These are phyloP conservation scores for Paralvinella palmiformis DNA, from an alignment of 1,140 invertebrate species.

Conservation along the genomic window DNA sequence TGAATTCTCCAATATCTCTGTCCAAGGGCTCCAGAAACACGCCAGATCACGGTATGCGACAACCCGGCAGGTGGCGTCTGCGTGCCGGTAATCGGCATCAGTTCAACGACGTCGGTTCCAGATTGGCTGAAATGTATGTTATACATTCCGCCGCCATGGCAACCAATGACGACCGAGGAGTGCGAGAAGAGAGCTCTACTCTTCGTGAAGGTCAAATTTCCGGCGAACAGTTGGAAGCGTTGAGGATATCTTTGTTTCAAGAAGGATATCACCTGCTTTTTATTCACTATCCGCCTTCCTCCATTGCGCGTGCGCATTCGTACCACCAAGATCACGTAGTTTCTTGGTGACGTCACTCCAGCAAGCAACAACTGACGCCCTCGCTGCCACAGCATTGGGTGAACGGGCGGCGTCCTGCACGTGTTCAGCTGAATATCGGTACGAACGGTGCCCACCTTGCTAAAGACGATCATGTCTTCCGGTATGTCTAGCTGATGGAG, in stretches of 20 bases:
- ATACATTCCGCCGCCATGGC: conserved; percentile 12
- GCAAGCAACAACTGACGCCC: background rate
- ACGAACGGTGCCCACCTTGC: background rate
- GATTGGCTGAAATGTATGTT: conserved; percentile 2
- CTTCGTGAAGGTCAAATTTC: background rate
- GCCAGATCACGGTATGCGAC: too few relatives aligned
- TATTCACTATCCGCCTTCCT: background rate
- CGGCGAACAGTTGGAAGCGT: conserved; percentile 4
- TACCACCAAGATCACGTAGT: background rate
- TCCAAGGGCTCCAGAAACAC: too few relatives aligned
- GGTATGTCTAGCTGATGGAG: background rate
- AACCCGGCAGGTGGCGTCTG: too few relatives aligned
- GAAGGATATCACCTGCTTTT: background rate
- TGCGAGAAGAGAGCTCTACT: conserved; percentile 2
- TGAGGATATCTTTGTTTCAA: background rate
- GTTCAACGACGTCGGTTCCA: background rate
- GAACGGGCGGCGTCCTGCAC: conserved; percentile 4
- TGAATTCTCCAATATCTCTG: too few relatives aligned
- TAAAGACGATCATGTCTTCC: background rate
- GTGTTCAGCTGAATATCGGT: background rate
- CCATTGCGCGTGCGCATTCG: background rate
- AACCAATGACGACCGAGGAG: conserved; percentile 2
- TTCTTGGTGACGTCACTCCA: background rate
- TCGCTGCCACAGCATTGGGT: background rate
- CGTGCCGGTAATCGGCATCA: too few relatives aligned